A percentile compares a stretch with the other conserved stretches of the same genome.
Conservation (phyloP, 2,113 vertebrate genomes). For the Vimba vimba region DNA sequence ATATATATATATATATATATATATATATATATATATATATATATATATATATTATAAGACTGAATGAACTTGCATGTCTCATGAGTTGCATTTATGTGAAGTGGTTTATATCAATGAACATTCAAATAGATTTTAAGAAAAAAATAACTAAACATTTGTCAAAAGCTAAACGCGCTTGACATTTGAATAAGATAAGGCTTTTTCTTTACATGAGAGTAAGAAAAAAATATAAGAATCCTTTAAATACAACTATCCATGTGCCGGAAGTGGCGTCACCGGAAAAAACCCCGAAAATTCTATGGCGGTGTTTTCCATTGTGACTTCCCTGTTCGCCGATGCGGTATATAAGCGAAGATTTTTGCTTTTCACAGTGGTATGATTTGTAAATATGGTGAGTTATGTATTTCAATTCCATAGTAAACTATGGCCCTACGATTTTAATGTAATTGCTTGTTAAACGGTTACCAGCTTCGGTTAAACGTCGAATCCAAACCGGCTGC, state of each 20-base stretch:
- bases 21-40: too few relatives aligned
- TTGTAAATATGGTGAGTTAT: neutral
- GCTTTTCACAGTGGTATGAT: neutral
- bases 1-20: too few relatives aligned
- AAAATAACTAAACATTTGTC: too few relatives aligned
- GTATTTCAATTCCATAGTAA: neutral
- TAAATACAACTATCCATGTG: neutral
- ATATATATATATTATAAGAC: too few relatives aligned
- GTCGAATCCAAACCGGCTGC: neutral
- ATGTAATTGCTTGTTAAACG: neutral
- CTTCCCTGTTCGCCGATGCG: neutral
- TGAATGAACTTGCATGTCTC: too few relatives aligned
- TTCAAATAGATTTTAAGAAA: too few relatives aligned
- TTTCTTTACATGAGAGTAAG: neutral
- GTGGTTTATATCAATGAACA: too few relatives aligned
- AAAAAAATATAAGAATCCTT: neutral
- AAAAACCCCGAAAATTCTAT: neutral
- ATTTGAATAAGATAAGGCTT: neutral
- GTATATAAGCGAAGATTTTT: neutral
- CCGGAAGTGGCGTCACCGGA: slow-evolving; percentile 35
- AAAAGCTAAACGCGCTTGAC: too few relatives aligned
- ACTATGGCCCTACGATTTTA: neutral
- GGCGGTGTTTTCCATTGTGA: slow-evolving; percentile 22
- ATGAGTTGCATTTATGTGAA: too few relatives aligned
- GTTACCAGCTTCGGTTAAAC: neutral